Conservation (phyloP, 2,888 invertebrate species). For the Watsonalla cultraria region DNA sequence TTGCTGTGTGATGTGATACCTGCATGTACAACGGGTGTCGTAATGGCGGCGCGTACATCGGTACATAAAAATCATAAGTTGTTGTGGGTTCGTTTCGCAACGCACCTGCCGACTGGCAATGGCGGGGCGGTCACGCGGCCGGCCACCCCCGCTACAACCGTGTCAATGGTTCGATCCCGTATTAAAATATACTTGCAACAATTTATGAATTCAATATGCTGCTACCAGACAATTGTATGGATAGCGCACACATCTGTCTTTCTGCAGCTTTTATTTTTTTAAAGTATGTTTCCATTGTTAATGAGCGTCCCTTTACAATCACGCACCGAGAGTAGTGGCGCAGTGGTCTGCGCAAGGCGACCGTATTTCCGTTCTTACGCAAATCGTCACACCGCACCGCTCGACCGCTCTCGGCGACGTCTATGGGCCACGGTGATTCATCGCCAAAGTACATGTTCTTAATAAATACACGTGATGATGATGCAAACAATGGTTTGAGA, state of each 20-base stretch:
- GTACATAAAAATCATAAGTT: constrained; percentile 60
- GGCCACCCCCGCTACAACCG: constrained; percentile 7
- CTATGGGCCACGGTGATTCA: constrained; percentile 33
- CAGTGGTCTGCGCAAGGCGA: constrained; percentile 33
- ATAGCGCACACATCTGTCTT: background rate
- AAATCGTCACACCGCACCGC: constrained; percentile 27
- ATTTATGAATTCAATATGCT: too few species aligned
- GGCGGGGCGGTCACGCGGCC: constrained; percentile 17
- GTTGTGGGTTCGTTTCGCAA: constrained; percentile 54
- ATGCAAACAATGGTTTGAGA: constrained; percentile 20
- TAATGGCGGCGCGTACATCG: constrained; percentile 55
- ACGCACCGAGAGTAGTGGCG: constrained; percentile 30
- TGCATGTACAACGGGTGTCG: constrained; percentile 46
- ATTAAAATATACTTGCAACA: background rate
- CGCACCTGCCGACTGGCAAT: constrained; percentile 43
- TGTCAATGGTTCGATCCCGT: constrained; percentile 1
- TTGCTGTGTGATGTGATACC: constrained; percentile 37
- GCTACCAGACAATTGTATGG: too few species aligned
- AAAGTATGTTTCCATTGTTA: background rate
- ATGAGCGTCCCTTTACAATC: constrained; percentile 1
- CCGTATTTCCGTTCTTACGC: constrained; percentile 43
- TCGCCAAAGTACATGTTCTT: constrained; percentile 19
- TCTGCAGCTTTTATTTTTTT: background rate
- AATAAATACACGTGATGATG: constrained; percentile 30
- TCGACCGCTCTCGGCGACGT: constrained; percentile 24